Percentiles rank a stretch among this genome's conserved stretches.
Evolutionary conservation across 2,113 vertebrate species (phyloP).

Genomic region (cattle (Bos taurus)): DNA sequence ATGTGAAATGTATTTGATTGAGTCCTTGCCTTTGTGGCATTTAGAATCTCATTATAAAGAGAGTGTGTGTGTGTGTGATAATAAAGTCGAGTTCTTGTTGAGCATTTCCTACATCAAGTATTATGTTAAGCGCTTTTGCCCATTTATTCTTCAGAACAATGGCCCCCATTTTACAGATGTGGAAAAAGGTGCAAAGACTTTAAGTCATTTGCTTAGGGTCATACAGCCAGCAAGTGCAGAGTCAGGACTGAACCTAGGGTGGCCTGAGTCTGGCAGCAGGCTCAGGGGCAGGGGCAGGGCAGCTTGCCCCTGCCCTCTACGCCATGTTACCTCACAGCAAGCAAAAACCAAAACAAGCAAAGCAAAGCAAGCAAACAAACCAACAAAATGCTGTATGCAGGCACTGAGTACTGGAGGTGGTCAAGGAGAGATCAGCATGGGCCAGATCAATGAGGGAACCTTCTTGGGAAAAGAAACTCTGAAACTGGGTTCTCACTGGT

Average conservation of each 20-base stretch:
- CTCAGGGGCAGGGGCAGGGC: background rate
- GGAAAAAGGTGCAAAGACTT: background rate
- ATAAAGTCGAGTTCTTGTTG: background rate
- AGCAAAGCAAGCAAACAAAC: background rate
- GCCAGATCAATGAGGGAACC: background rate
- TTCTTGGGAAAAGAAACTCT: background rate
- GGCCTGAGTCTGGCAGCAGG: background rate
- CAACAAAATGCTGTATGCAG: background rate
- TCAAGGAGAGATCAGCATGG: background rate
- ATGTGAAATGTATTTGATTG: background rate
- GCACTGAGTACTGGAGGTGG: background rate
- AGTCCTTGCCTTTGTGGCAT: background rate
- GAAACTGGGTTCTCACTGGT: background rate
- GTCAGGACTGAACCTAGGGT: background rate
- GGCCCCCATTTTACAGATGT: background rate
- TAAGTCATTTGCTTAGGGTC: background rate
- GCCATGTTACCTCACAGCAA: background rate
- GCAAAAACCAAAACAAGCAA: background rate
- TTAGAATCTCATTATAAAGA: constrained; percentile 1
- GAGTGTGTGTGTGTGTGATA: background rate
- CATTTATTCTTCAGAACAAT: background rate
- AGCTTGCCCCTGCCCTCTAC: background rate
- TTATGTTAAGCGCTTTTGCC: background rate
- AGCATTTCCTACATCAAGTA: background rate
- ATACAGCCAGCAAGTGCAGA: background rate